Base-by-base conservation (phyloP, 2,888 invertebrate species). In the Sphaerophoria rueppellii region DNA sequence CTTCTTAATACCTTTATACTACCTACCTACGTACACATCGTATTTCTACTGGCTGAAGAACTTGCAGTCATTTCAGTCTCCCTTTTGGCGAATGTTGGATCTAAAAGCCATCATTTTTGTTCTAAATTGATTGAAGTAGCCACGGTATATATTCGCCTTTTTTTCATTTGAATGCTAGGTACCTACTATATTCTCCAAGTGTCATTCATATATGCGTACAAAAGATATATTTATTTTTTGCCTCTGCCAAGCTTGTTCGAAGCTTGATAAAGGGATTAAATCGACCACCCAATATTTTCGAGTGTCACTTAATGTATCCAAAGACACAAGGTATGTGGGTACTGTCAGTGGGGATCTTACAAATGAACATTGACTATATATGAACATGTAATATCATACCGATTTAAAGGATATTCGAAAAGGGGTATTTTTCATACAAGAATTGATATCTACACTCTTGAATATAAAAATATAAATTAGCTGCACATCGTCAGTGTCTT, bases 201-300 rank as follows among this genome's bases (percentile, higher is more conserved):
- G 24, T 24, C 24, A 24, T 24, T 24, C 6, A 40, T 57, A 70
- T 32, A 54, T 12, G 46, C 34, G 7, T 46, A 46, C 35, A n/a
- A 46, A 35, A 12, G 32, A n/a, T 67, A 67, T 61, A 73, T 82
- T 82, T 87, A 88, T 89, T 89, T 89, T 88, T 89, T 90, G 90
- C 90, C 91, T 88, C 89, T 90, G 90, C 90, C 91, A 91, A 91
- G 88, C 89, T 91, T 91, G 91, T 91, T 91, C 91, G 91, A 91
- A 91, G 90, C 89, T 91, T 90, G 91, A 91, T 91, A 91, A 91
- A 91, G 90, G 91, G 91, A 91, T 91, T 91, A 91, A 90, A 88
- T 87, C 88, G 82, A 86, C 86, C 80, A 82, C 60, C 81, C 87
- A 87, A 87, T 78, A 87, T 82, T 87, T 87, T 87, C 61, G 80